Conservation (phyloP, 2,797 vertebrate genomes). For the Rhodeus uyekii region DNA sequence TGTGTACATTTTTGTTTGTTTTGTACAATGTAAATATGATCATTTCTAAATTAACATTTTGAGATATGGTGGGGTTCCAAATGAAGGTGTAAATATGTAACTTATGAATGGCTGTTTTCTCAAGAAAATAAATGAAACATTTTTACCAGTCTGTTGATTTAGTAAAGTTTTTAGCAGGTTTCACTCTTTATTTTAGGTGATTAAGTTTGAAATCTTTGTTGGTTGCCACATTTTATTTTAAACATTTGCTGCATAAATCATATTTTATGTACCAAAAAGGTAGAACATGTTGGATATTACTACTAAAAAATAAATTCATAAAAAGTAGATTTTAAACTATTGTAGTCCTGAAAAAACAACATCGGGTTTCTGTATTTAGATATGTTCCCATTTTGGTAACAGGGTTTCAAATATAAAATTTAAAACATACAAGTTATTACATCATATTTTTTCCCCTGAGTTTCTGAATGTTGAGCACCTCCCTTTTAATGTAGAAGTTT, state of each 20-base stretch:
- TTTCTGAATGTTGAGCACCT: neutral
- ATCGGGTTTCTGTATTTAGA: neutral
- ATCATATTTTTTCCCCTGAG: accelerated
- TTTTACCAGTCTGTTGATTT: conserved; percentile 58
- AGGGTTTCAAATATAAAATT: neutral
- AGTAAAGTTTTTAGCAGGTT: neutral
- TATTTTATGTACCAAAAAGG: neutral
- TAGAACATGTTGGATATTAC: neutral
- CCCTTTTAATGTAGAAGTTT: neutral
- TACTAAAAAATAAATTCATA: no score
- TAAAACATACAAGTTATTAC: neutral
- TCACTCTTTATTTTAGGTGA: no score
- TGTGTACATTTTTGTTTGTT: conserved; percentile 67
- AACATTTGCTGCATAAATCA: neutral
- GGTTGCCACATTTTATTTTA: neutral
- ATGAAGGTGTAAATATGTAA: conserved; percentile 79
- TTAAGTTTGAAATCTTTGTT: neutral
- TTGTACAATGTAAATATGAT: conserved; percentile 76
- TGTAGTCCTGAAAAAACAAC: neutral
- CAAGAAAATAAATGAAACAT: conserved; percentile 70
- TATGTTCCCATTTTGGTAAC: neutral
- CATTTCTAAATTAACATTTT: conserved; percentile 71
- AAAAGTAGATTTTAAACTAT: neutral
- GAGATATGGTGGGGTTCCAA: conserved; percentile 59
- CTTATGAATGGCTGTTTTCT: conserved; percentile 68